These are phyloP conservation scores for Pachycephala philippinensis DNA, from an alignment of 2,113 vertebrate genomes.

Conservation along the genomic window DNA sequence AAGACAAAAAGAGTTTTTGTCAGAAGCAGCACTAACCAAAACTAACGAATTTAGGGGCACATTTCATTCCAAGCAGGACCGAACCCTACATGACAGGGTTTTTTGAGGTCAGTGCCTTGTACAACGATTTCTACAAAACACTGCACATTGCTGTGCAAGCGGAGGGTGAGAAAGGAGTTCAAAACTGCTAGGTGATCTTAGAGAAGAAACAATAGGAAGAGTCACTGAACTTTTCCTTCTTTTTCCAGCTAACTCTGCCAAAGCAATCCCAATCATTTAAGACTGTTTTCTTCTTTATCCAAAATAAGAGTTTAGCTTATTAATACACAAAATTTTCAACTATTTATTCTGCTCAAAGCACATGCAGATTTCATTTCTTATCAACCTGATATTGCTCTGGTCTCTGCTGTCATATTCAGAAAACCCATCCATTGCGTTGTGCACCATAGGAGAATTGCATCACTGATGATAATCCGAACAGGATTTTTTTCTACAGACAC, in stretches of 20 bases:
- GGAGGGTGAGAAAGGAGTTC: not conserved
- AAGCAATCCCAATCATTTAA: not conserved
- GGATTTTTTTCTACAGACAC: not conserved
- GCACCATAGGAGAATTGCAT: not conserved
- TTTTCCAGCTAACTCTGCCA: not conserved
- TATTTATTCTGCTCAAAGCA: not conserved
- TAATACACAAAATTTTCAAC: not conserved
- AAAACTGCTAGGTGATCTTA: not conserved
- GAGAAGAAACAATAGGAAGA: not conserved
- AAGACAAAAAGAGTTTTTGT: not conserved
- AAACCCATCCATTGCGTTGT: not conserved
- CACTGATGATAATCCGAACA: not conserved
- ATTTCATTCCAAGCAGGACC: not conserved
- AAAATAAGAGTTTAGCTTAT: not conserved
- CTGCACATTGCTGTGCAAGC: not conserved
- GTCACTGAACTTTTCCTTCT: not conserved
- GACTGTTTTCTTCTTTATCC: not conserved
- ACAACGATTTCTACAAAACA: not conserved
- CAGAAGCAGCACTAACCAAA: not conserved
- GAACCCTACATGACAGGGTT: not conserved
- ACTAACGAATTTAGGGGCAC: not conserved
- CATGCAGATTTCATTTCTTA: not conserved
- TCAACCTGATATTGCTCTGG: not conserved
- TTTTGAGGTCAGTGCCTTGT: not conserved
- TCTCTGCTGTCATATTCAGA: not conserved